phyloP scores from a whole-genome alignment of 92 coral and sea anemone genomes.

The Muricea muricata region DNA sequence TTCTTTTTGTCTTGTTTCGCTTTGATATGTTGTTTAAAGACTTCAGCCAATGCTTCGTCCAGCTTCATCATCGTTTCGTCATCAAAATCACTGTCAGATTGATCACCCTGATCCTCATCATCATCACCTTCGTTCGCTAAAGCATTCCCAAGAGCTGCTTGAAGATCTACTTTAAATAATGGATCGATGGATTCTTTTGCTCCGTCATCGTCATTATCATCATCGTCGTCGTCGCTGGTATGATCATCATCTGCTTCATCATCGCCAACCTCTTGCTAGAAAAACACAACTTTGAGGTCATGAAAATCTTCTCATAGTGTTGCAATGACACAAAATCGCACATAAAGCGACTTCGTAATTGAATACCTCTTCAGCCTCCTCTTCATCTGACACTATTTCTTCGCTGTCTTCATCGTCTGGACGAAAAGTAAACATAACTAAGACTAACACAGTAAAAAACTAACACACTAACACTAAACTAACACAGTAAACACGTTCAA shows the following conservation, averaged over 20 bases:
- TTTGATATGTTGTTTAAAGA: slow-evolving; percentile 75
- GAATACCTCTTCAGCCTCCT: slow-evolving; percentile 46
- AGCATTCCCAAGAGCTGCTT: slow-evolving; percentile 89
- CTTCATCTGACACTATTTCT: slow-evolving; percentile 61
- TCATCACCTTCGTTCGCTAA: slow-evolving; percentile 61
- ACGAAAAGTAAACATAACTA: no score
- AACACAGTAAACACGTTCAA: no score
- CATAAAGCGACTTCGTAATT: no score
- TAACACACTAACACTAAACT: no score
- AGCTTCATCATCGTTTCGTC: slow-evolving; percentile 94
- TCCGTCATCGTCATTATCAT: slow-evolving; percentile 54
- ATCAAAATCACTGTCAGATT: slow-evolving; percentile 79
- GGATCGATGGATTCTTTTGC: slow-evolving; percentile 78
- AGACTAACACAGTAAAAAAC: no score
- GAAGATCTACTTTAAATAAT: slow-evolving; percentile 87
- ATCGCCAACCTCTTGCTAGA: background rate
- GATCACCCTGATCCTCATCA: background rate
- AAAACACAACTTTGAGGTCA: background rate
- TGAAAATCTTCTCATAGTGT: no score
- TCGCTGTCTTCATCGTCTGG: slow-evolving; percentile 64
- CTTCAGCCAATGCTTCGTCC: slow-evolving; percentile 86
- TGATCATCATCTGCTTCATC: slow-evolving; percentile 33
- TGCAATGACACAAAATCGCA: no score
- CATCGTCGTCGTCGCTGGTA: slow-evolving; percentile 17
- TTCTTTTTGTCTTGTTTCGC: slow-evolving; percentile 75